Evolutionary conservation across 2,113 vertebrate species (phyloP), one percentile per base, ranked within the genome.

Genomic region (Steatornis caripensis): DNA sequence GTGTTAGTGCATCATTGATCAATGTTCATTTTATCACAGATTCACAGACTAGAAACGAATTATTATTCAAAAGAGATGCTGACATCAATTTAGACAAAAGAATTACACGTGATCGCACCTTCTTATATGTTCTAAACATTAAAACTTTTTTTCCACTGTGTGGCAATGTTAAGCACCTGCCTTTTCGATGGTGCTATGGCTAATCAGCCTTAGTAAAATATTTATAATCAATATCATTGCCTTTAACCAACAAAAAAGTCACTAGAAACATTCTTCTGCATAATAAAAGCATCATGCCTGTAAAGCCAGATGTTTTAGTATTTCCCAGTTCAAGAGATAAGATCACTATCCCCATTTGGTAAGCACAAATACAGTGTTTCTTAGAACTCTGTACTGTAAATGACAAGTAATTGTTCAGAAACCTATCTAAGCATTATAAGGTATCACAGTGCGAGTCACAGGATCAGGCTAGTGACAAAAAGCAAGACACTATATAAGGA

Each of bases 81-180:
- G 26, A n/a, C 16, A 79, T 24, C 43, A 78, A 17, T 70, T 84
- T 36, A 83, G 32, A 30, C 32, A 49, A 69, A 77, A 70, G 5
- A 55, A 80, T 24, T 72, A 48, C 34, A 57, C 10, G 14, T 11
- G 12, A 43, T 53, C 0, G 0, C n/a, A 77, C 10, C 27, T 36
- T 71, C 30, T 69, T 24, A 51, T 0, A 0, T 12, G 5, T 71
- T 90, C 32, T 89, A 80, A 95, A 48, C 15, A 9, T 27, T 43
- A 39, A 62, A 87, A 26, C 2, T 1, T 46, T n/a, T 55, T 45
- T 39, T 45, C 41, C 62, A 68, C 22, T 36, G 9, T 23, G 4
- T n/a, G n/a, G n/a, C n/a, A n/a, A n/a, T n/a, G n/a, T n/a, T n/a
- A n/a, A n/a, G n/a, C n/a, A n/a, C n/a, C n/a, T n/a, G n/a, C n/a